These are phyloP conservation scores for Panagrolaimus sp. DNA, from an alignment of 1,140 invertebrate species.

Conservation along the genomic window DNA sequence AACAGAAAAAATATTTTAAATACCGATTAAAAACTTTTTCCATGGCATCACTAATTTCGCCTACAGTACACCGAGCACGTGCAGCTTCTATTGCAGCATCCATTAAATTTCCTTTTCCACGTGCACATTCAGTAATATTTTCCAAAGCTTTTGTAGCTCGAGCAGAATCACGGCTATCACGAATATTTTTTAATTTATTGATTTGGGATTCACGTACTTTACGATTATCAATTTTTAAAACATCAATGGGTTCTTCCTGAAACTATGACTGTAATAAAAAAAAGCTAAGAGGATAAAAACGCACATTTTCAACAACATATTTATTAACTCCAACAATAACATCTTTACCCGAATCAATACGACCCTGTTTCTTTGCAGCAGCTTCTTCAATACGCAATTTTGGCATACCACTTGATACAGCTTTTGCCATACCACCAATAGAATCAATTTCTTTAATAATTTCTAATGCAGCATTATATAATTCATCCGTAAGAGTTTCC, in stretches of 20 bases:
- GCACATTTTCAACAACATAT: constrained; percentile 59
- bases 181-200: constrained; percentile 61
- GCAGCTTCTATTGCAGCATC: constrained; percentile 63
- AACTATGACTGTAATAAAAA: constrained; percentile 8
- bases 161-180: constrained; percentile 46
- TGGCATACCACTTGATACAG: constrained; percentile 67
- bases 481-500: constrained; percentile 66
- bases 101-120: constrained; percentile 64
- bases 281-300: too few species aligned
- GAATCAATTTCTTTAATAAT: constrained; percentile 65
- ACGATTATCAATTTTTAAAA: constrained; percentile 66
- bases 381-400: constrained; percentile 69
- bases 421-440: constrained; percentile 69
- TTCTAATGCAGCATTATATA: constrained; percentile 63
- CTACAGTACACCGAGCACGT: constrained; percentile 64
- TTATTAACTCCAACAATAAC: constrained; percentile 69
- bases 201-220: constrained; percentile 64
- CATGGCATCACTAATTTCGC: constrained; percentile 68
- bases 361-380: constrained; percentile 66
- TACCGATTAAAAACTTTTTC: constrained; percentile 60
- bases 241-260: constrained; percentile 64
- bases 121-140: constrained; percentile 62
- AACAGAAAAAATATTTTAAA: too few species aligned
- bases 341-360: constrained; percentile 66
- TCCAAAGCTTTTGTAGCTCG: constrained; percentile 56